Conservation (phyloP, 2,888 invertebrate genomes). For the Epinotia demarniana region DNA sequence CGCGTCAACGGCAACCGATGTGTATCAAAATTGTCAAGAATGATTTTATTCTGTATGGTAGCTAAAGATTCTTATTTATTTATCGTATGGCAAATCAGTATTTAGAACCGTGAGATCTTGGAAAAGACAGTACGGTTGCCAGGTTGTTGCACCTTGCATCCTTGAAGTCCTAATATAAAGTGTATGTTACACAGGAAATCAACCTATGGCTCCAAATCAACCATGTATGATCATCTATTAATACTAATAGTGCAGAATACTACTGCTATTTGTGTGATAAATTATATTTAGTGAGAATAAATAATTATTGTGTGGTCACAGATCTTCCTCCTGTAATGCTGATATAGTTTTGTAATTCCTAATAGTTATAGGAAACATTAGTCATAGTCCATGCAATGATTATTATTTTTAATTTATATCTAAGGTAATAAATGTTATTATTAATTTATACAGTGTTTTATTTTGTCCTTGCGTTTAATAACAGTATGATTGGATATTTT, state of each 20-base stretch:
- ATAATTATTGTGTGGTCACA: constrained; percentile 36
- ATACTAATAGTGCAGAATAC: constrained; percentile 12
- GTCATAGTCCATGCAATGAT: constrained; percentile 44
- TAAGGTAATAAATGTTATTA: constrained; percentile 43
- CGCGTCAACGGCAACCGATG: no score
- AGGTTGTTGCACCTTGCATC: no score
- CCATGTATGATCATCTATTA: background rate
- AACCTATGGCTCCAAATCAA: background rate
- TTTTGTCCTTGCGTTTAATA: background rate
- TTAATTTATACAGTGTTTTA: constrained; percentile 21
- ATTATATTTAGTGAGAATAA: constrained; percentile 35
- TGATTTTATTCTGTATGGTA: background rate
- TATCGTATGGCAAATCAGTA: no score
- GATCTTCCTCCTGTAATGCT: constrained; percentile 36
- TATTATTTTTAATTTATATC: constrained; percentile 46
- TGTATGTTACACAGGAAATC: background rate
- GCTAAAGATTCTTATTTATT: no score
- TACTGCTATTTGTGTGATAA: constrained; percentile 41
- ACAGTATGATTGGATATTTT: no score
- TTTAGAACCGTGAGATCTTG: no score
- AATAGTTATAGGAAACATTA: constrained; percentile 45
- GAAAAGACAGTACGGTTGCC: no score
- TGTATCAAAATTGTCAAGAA: no score
- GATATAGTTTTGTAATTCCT: constrained; percentile 47
- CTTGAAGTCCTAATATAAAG: background rate